A percentile compares a stretch with the other conserved stretches of the same genome.
phyloP scores from a whole-genome alignment of 2,797 vertebrate species.

The Rhabdophis nuchalis region DNA sequence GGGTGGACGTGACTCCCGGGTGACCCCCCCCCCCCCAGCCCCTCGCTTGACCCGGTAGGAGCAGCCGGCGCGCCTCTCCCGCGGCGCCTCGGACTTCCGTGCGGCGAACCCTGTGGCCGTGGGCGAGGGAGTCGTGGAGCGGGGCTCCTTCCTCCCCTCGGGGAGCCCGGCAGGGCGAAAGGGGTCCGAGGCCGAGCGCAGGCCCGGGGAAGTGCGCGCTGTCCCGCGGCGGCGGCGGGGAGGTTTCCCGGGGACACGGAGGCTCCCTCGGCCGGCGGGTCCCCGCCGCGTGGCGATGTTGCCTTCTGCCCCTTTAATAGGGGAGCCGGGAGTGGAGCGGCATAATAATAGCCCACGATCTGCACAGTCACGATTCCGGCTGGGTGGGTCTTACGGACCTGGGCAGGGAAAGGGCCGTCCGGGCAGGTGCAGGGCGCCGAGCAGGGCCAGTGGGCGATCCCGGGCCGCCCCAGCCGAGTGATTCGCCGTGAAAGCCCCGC shows the following conservation, averaged over 20 bases:
- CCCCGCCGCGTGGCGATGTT: not conserved
- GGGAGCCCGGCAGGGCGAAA: not conserved
- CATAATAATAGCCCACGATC: not conserved
- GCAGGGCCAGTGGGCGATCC: accelerated
- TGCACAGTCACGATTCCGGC: constrained; percentile 33
- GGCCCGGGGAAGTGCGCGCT: no score
- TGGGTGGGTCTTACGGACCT: not conserved
- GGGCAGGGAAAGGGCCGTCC: not conserved
- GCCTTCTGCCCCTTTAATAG: not conserved
- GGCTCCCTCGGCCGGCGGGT: not conserved
- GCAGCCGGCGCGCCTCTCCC: not conserved
- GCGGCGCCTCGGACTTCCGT: not conserved
- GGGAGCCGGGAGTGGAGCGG: not conserved
- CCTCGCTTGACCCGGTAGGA: not conserved
- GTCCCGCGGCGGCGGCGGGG: not conserved
- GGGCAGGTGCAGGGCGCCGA: not conserved
- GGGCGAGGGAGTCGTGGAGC: not conserved
- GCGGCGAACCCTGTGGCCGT: not conserved
- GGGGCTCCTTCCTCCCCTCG: not conserved
- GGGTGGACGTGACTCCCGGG: not conserved
- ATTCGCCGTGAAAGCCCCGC: not conserved
- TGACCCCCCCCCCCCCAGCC: not conserved
- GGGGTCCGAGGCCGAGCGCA: not conserved
- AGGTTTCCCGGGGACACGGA: not conserved
- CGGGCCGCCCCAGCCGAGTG: accelerated